Percentiles rank a stretch among this genome's conserved stretches.
Conservation (phyloP, 1,140 invertebrate species). For the Drosophila quadrilineata region DNA sequence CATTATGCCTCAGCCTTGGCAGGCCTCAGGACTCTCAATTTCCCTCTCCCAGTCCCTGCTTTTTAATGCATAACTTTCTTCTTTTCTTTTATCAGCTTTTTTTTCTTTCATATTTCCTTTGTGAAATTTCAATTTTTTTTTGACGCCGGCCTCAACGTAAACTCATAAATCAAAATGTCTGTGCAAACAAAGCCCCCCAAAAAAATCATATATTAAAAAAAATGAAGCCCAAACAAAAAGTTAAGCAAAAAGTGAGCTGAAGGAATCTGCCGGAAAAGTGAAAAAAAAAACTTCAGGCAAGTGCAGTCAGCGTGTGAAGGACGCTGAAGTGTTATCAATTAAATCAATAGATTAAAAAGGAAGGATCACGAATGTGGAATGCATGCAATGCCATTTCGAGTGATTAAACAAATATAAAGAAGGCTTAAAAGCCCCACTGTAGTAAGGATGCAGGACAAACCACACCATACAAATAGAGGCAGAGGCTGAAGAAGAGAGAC, state of each 20-base stretch:
- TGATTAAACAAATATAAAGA: slow-evolving; percentile 64
- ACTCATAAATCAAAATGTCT: slow-evolving; percentile 77
- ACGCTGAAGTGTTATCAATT: slow-evolving; percentile 49
- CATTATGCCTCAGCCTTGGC: slow-evolving; percentile 42
- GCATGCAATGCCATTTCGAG: slow-evolving; percentile 52
- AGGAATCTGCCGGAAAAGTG: too few species aligned
- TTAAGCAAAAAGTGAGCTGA: slow-evolving; percentile 18
- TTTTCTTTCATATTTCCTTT: slow-evolving; percentile 22
- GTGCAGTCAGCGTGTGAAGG: too few species aligned
- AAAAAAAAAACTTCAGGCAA: slow-evolving; percentile 19
- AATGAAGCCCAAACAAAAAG: slow-evolving; percentile 9
- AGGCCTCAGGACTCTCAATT: slow-evolving; percentile 19
- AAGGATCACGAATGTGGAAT: slow-evolving; percentile 1
- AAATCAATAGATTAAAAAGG: slow-evolving; percentile 43
- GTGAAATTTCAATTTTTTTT: slow-evolving; percentile 76
- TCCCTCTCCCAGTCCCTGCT: slow-evolving; percentile 20
- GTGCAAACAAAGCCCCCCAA: slow-evolving; percentile 56
- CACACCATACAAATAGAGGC: not conserved
- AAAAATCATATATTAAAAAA: slow-evolving; percentile 5
- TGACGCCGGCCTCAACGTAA: slow-evolving; percentile 23
- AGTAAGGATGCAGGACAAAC: slow-evolving; percentile 33
- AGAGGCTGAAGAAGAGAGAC: not conserved
- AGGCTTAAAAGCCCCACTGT: slow-evolving; percentile 42
- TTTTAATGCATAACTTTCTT: slow-evolving; percentile 39
- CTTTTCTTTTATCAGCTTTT: slow-evolving; percentile 3